These are phyloP conservation scores for Carollia perspicillata DNA, from an alignment of 2,113 vertebrate species.

Conservation along the genomic window DNA sequence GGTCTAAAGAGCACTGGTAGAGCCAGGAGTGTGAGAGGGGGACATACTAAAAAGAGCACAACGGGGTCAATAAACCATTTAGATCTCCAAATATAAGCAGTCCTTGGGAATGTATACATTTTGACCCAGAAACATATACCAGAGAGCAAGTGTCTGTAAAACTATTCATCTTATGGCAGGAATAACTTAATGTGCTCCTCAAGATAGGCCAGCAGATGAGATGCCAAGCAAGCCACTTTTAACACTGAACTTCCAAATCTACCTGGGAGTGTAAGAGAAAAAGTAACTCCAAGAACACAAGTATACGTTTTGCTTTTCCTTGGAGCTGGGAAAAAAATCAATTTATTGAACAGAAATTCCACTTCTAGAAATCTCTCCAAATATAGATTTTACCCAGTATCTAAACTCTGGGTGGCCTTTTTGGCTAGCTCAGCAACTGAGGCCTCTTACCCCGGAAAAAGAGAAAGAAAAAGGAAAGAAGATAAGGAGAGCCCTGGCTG, in stretches of 20 bases:
- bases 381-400: not conserved
- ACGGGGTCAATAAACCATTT: not conserved
- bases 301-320: not conserved
- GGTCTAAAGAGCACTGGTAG: not conserved
- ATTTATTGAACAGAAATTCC: conserved; percentile 14
- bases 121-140: not conserved
- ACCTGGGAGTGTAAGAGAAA: not conserved
- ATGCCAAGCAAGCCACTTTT: not conserved
- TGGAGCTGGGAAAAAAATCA: not conserved
- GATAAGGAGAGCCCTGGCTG: no score
- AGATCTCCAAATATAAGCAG: not conserved
- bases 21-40: not conserved
- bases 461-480: not conserved
- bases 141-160: not conserved
- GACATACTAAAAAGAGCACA: not conserved
- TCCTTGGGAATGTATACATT: not conserved
- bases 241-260: not conserved
- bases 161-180: not conserved
- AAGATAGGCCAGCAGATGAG: not conserved
- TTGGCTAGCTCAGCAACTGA: not conserved
- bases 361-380: not conserved
- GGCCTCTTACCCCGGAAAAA: not conserved
- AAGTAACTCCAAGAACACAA: not conserved
- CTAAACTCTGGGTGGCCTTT: not conserved
- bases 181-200: not conserved